Percentiles rank a stretch among this genome's conserved stretches.
These are phyloP conservation scores for Passer montanus DNA, from an alignment of 2,113 vertebrate species.

Conservation along the genomic window DNA sequence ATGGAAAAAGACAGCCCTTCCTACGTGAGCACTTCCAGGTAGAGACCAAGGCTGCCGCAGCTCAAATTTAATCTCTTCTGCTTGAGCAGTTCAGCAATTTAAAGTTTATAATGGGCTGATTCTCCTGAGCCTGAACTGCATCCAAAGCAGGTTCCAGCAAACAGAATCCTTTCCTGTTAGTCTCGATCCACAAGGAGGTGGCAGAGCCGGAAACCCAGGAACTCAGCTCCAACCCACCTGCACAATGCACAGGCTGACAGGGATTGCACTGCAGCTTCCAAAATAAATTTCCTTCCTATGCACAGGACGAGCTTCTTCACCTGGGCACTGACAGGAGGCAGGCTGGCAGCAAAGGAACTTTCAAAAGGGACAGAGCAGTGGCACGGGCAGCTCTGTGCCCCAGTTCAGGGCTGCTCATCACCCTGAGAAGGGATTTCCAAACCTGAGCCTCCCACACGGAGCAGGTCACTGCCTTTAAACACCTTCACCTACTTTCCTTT, in stretches of 20 bases:
- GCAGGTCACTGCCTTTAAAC: background rate
- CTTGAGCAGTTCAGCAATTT: background rate
- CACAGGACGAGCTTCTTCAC: background rate
- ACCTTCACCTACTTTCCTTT: background rate
- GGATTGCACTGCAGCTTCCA: background rate
- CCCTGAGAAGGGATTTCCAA: background rate
- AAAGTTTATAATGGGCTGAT: constrained; percentile 6
- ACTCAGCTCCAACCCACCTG: background rate
- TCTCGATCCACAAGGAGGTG: background rate
- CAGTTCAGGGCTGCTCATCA: background rate
- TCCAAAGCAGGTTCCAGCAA: constrained; percentile 18
- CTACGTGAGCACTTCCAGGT: background rate
- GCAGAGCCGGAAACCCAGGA: background rate
- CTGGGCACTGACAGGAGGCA: background rate
- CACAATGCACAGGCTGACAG: background rate
- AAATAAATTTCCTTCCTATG: background rate
- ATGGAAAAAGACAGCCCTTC: background rate
- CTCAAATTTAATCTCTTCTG: constrained; percentile 10
- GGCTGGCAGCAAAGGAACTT: background rate
- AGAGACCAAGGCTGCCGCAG: background rate
- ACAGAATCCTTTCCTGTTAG: background rate
- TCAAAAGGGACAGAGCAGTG: background rate
- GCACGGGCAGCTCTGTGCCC: background rate
- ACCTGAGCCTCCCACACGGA: background rate
- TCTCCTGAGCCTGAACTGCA: background rate